Conservation (phyloP, 64 coral and sea anemone species). For the Dendronephthya gigantea region DNA sequence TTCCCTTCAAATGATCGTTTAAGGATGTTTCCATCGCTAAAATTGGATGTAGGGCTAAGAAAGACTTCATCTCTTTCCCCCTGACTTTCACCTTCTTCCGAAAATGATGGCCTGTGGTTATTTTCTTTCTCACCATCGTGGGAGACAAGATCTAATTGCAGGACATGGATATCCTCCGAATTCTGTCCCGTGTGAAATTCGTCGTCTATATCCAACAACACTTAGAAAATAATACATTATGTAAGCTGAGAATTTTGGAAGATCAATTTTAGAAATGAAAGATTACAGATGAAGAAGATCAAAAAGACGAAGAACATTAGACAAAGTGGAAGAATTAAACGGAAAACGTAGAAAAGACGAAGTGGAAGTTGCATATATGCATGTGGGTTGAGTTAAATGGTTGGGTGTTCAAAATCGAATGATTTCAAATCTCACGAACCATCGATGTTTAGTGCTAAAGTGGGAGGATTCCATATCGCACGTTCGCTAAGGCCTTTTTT, state of each 20-base stretch:
- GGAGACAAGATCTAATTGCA: neutral
- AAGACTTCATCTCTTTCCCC: neutral
- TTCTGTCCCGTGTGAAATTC: neutral
- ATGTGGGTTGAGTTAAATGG: too few relatives aligned
- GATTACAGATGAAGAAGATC: neutral
- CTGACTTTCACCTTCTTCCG: neutral
- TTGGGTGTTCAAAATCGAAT: too few relatives aligned
- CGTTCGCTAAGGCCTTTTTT: too few relatives aligned
- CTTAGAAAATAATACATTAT: slow-evolving; percentile 1
- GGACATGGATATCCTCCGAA: neutral
- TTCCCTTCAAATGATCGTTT: neutral
- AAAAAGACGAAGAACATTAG: too few relatives aligned
- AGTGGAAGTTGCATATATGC: too few relatives aligned
- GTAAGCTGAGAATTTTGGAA: neutral
- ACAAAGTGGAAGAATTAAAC: too few relatives aligned
- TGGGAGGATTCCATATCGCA: too few relatives aligned
- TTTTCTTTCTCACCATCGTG: neutral
- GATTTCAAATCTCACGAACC: too few relatives aligned
- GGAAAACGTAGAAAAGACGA: too few relatives aligned
- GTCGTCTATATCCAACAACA: neutral
- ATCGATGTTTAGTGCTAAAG: too few relatives aligned
- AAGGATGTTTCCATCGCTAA: neutral
- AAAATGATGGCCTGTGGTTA: neutral
- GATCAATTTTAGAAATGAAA: too few relatives aligned
- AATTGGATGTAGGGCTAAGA: too few relatives aligned